phyloP scores from a whole-genome alignment of 2,888 invertebrate genomes.

The Thecocarcelia acutangulata region DNA sequence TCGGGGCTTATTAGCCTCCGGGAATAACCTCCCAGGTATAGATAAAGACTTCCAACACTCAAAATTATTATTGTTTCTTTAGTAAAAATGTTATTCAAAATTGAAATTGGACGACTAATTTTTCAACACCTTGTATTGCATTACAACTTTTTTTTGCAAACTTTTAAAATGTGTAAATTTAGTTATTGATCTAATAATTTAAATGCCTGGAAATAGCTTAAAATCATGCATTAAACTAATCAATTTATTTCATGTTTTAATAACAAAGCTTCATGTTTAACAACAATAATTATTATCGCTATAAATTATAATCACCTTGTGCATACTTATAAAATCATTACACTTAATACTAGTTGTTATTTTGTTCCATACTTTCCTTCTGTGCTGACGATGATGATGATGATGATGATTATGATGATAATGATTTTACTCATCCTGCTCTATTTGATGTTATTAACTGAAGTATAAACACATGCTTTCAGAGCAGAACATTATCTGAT shows the following conservation, averaged over 20 bases:
- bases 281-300: conserved; percentile 50
- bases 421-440: conserved; percentile 1
- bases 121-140: too few species aligned
- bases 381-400: not conserved
- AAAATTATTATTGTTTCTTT: too few species aligned
- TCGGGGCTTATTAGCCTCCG: too few species aligned
- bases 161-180: too few species aligned
- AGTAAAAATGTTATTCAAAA: too few species aligned
- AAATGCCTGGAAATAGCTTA: not conserved
- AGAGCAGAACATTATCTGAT: conserved; percentile 25
- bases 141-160: too few species aligned
- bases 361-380: not conserved
- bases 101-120: too few species aligned
- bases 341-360: conserved; percentile 37
- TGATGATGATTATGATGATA: not conserved
- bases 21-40: too few species aligned
- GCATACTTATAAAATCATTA: conserved; percentile 57
- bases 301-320: conserved; percentile 55
- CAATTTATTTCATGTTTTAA: conserved; percentile 20
- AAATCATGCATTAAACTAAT: conserved; percentile 10
- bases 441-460: conserved; percentile 34
- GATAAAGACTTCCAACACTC: too few species aligned
- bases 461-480: conserved; percentile 60
- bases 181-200: too few species aligned
- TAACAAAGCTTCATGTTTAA: conserved; percentile 31